Percentiles rank a stretch among this genome's conserved stretches.
Conservation (phyloP, 1,140 invertebrate species). For the Neoseiulus cucumeris region DNA sequence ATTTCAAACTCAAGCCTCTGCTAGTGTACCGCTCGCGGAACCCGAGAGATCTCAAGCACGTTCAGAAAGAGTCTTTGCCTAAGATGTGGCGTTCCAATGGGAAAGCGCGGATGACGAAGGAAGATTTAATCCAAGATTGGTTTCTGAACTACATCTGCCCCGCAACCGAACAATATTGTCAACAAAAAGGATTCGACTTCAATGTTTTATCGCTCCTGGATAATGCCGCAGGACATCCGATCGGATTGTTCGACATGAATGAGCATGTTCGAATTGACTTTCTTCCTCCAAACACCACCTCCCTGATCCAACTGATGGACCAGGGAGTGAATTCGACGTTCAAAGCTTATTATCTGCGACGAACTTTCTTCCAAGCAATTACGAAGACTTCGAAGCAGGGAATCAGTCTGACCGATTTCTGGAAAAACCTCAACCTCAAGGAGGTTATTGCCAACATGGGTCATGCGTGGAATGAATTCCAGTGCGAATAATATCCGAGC, state of each 20-base stretch:
- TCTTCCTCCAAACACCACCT: constrained; percentile 30
- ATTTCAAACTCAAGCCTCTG: too few relatives aligned
- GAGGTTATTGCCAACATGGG: not conserved
- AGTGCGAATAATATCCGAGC: too few relatives aligned
- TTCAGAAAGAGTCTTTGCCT: too few relatives aligned
- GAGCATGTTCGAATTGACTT: constrained; percentile 26
- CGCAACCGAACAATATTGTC: not conserved
- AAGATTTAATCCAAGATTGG: not conserved
- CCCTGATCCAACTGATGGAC: constrained; percentile 31
- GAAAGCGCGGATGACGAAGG: not conserved
- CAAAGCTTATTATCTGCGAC: constrained; percentile 17
- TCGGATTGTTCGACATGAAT: not conserved
- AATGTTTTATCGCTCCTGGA: not conserved
- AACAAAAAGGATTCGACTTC: not conserved
- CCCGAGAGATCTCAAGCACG: too few relatives aligned
- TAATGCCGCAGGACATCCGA: not conserved
- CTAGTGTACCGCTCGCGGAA: too few relatives aligned
- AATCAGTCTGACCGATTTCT: not conserved
- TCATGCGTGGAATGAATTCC: too few relatives aligned
- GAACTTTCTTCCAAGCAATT: not conserved
- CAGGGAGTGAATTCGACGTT: constrained; percentile 28
- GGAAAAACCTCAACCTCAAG: not conserved
- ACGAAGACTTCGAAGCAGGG: not conserved
- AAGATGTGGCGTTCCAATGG: not conserved
- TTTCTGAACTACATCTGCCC: not conserved